Conservation (phyloP, 92 coral and sea anemone species). For the Heliopora coerulea region DNA sequence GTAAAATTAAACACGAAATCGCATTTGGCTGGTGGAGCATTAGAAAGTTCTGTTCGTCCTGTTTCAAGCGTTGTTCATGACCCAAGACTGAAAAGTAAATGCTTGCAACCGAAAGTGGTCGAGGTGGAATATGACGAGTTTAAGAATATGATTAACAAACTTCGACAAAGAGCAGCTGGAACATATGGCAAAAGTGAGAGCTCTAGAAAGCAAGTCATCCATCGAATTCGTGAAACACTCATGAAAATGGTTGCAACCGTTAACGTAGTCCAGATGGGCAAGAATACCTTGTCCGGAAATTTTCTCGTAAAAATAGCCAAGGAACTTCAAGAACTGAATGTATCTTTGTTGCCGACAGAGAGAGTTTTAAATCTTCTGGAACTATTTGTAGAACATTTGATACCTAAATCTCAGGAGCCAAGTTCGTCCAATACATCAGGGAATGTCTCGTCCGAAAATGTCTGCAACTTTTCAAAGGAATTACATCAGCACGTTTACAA, state of each 20-base stretch:
- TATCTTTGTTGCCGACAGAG: not conserved
- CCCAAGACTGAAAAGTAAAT: not conserved
- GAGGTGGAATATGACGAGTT: not conserved
- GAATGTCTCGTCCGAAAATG: not conserved
- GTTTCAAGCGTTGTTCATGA: not conserved
- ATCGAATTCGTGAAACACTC: conserved; percentile 10
- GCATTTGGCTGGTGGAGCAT: not conserved
- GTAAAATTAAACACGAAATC: no score
- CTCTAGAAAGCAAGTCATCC: not conserved
- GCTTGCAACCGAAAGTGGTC: not conserved
- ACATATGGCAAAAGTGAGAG: not conserved
- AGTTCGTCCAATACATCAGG: not conserved
- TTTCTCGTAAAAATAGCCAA: not conserved
- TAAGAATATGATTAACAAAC: not conserved
- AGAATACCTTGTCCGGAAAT: not conserved
- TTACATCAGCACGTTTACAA: no score
- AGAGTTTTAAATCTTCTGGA: not conserved
- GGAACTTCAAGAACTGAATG: not conserved
- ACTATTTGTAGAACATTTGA: not conserved
- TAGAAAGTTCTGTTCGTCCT: not conserved
- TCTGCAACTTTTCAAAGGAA: no score
- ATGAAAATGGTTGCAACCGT: not conserved
- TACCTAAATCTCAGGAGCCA: not conserved
- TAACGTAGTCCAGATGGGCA: not conserved
- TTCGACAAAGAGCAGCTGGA: not conserved